These are phyloP conservation scores for Mimas tiliae DNA, from an alignment of 2,888 invertebrate genomes.

Conservation along the genomic window DNA sequence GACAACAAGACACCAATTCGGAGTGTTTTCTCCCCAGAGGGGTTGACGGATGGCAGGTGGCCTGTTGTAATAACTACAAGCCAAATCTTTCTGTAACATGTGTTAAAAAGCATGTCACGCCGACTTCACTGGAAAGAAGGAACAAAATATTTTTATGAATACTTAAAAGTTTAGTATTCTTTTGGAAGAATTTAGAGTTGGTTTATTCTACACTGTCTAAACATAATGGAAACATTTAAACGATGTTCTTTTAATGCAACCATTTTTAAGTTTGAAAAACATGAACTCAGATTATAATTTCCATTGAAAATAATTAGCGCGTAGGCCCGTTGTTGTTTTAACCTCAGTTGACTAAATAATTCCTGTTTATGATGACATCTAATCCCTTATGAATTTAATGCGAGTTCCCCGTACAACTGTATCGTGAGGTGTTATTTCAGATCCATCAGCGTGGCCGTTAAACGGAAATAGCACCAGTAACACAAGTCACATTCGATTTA, in stretches of 20 bases:
- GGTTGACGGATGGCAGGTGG: too few species aligned
- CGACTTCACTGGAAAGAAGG: too few species aligned
- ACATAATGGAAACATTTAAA: too few species aligned
- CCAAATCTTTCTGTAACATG: too few species aligned
- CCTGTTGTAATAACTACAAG: too few species aligned
- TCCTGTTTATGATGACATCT: constrained; percentile 84
- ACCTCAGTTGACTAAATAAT: constrained; percentile 82
- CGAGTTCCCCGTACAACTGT: constrained; percentile 71
- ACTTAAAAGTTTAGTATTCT: too few species aligned
- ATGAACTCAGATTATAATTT: constrained; percentile 45
- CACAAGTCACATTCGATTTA: constrained; percentile 83
- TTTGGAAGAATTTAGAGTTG: too few species aligned
- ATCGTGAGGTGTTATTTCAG: constrained; percentile 77
- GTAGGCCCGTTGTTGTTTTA: constrained; percentile 72
- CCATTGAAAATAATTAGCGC: constrained; percentile 63
- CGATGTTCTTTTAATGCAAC: background rate
- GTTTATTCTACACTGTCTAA: too few species aligned
- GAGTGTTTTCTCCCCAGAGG: too few species aligned
- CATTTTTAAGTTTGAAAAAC: background rate
- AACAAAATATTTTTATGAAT: too few species aligned
- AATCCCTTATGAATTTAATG: constrained; percentile 83
- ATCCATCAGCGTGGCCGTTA: constrained; percentile 77
- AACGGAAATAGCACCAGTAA: constrained; percentile 79
- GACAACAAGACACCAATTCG: too few species aligned
- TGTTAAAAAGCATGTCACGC: too few species aligned